Conservation (phyloP, 35 echinoderm and acorn worm species). For the Amphiura filiformis region DNA sequence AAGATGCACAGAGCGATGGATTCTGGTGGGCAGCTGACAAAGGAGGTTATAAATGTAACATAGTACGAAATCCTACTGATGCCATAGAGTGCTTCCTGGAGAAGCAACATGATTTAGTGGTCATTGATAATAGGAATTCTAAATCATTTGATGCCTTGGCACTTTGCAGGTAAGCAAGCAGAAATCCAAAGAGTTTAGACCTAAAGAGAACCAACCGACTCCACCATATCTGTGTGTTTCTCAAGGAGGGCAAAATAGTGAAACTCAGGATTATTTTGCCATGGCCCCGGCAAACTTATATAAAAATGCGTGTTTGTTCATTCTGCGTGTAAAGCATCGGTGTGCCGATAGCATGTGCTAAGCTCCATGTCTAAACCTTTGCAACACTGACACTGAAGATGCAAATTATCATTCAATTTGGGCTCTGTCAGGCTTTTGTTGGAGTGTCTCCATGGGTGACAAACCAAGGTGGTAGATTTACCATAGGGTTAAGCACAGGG, state of each 20-base stretch:
- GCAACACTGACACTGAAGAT: too few relatives aligned
- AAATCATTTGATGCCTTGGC: slow-evolving; percentile 86
- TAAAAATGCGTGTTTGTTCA: background rate
- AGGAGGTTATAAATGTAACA: slow-evolving; percentile 92
- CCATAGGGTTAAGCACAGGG: too few relatives aligned
- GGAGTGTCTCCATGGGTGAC: too few relatives aligned
- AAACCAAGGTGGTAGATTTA: too few relatives aligned
- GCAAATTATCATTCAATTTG: too few relatives aligned
- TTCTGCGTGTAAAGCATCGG: too few relatives aligned
- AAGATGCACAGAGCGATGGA: slow-evolving; percentile 88
- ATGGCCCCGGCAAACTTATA: background rate
- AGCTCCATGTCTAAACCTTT: too few relatives aligned
- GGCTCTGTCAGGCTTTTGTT: too few relatives aligned
- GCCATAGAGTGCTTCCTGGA: slow-evolving; percentile 90
- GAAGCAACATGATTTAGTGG: slow-evolving; percentile 87
- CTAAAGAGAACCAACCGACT: background rate
- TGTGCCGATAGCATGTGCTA: too few relatives aligned
- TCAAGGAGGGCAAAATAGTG: too few relatives aligned
- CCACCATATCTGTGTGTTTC: background rate
- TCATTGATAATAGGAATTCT: slow-evolving; percentile 83
- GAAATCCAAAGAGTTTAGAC: background rate
- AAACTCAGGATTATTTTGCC: background rate
- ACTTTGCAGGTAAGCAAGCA: slow-evolving; percentile 91
- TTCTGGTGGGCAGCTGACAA: slow-evolving; percentile 95
- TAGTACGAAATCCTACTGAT: slow-evolving; percentile 69